Percentiles rank a stretch among this genome's conserved stretches.
phyloP scores from a whole-genome alignment of 1,140 invertebrate species.

The Thaumetopoea pityocampa region DNA sequence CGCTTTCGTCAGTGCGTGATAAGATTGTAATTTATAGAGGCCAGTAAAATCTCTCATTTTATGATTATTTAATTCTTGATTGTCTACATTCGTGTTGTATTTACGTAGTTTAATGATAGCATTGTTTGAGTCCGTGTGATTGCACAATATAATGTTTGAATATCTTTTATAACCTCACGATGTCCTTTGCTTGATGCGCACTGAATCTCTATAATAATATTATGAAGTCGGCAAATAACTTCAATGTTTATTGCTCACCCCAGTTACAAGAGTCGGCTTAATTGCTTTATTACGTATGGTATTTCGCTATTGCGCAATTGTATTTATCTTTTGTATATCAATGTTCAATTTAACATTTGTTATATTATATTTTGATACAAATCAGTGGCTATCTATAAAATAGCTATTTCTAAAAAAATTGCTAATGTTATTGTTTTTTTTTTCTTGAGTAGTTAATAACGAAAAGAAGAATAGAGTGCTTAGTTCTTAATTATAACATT shows the following conservation, averaged over 20 bases:
- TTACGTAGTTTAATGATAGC: slow-evolving; percentile 39
- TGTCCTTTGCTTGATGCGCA: slow-evolving; percentile 28
- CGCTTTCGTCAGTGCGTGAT: slow-evolving; percentile 46
- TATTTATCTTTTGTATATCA: no score
- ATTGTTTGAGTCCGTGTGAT: slow-evolving; percentile 29
- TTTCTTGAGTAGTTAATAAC: no score
- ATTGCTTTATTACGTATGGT: background rate
- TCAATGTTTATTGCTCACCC: slow-evolving; percentile 16
- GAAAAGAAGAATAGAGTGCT: no score
- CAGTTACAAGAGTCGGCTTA: slow-evolving; percentile 6
- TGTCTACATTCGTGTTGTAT: slow-evolving; percentile 36
- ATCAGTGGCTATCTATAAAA: no score
- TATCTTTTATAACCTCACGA: slow-evolving; percentile 21
- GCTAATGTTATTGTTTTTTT: no score
- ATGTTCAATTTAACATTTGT: no score
- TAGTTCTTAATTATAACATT: no score
- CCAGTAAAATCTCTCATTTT: slow-evolving; percentile 56
- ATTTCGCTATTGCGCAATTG: slow-evolving; percentile 3
- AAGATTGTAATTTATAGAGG: slow-evolving; percentile 61
- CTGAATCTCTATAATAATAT: slow-evolving; percentile 29
- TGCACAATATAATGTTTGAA: slow-evolving; percentile 29
- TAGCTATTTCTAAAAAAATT: no score
- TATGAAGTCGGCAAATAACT: slow-evolving; percentile 16
- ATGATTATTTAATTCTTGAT: slow-evolving; percentile 58
- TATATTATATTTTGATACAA: no score